Percentiles rank a stretch among this genome's conserved stretches.
phyloP scores from a whole-genome alignment of 2,797 vertebrate genomes.

The Sebastolobus alascanus region DNA sequence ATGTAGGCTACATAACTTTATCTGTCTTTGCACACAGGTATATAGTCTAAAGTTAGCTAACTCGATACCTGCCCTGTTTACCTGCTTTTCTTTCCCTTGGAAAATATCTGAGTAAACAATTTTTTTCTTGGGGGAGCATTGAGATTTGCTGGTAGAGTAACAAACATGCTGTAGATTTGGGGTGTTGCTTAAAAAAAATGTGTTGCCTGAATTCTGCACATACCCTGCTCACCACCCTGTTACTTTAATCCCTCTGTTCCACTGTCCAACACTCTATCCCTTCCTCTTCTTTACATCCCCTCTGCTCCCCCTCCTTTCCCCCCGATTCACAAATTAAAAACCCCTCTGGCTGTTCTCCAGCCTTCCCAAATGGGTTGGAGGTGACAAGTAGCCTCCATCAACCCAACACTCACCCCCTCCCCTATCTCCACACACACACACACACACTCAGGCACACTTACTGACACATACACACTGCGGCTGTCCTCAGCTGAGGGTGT shows the following conservation, averaged over 20 bases:
- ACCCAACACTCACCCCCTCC: conserved; percentile 52
- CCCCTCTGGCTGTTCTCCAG: conserved; percentile 70
- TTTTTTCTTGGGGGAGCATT: no score
- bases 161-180: background rate
- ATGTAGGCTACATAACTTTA: no score
- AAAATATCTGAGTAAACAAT: no score
- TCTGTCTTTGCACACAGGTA: no score
- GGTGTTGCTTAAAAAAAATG: background rate
- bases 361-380: conserved; percentile 65
- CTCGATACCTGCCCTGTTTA: no score
- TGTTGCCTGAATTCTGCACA: background rate
- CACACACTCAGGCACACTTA: background rate
- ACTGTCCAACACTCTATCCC: background rate
- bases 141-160: no score
- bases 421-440: conserved; percentile 14
- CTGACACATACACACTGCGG: background rate
- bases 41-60: no score
- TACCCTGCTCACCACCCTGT: background rate
- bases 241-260: conserved; percentile 3
- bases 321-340: conserved; percentile 72
- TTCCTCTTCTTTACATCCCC: background rate
- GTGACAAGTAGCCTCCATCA: conserved; percentile 77
- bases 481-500: background rate
- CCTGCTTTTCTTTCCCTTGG: no score
- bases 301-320: background rate